Percentiles rank a stretch among this genome's conserved stretches.
Evolutionary conservation across 2,888 invertebrate species (phyloP).

Genomic region (Eupeodes luniger): DNA sequence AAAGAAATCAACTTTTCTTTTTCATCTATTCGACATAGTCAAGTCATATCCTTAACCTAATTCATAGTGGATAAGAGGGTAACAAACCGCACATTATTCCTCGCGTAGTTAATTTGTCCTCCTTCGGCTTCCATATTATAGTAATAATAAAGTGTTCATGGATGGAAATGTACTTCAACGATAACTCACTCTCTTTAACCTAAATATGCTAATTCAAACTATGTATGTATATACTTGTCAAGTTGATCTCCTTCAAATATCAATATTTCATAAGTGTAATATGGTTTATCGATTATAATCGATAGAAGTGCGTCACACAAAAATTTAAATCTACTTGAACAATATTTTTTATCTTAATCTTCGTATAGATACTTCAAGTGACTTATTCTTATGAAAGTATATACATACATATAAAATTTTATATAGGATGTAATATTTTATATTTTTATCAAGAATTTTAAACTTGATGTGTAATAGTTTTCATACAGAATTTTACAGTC

Average conservation of each 20-base stretch:
- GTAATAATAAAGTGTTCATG: conserved; percentile 3
- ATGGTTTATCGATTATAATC: not conserved
- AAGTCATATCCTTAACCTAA: conserved; percentile 6
- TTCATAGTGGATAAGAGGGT: not conserved
- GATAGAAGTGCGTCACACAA: not conserved
- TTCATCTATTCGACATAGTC: not conserved
- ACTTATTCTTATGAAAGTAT: not conserved
- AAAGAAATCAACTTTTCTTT: not conserved
- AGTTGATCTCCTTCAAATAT: conserved; percentile 5
- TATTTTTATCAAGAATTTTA: too few relatives aligned
- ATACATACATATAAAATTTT: too few relatives aligned
- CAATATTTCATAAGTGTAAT: not conserved
- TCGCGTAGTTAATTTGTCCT: not conserved
- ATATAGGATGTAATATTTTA: too few relatives aligned
- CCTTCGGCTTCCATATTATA: not conserved
- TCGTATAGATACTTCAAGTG: not conserved
- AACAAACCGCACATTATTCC: not conserved
- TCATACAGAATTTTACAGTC: too few relatives aligned
- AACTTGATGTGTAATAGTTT: too few relatives aligned
- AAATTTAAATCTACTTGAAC: not conserved
- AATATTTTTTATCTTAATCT: conserved; percentile 1
- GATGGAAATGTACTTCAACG: not conserved
- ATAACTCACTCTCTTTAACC: not conserved
- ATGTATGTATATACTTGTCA: not conserved
- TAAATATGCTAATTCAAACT: conserved; percentile 11